These are phyloP conservation scores for Plagiodera versicolora DNA, from an alignment of 2,888 invertebrate species.

Conservation along the genomic window DNA sequence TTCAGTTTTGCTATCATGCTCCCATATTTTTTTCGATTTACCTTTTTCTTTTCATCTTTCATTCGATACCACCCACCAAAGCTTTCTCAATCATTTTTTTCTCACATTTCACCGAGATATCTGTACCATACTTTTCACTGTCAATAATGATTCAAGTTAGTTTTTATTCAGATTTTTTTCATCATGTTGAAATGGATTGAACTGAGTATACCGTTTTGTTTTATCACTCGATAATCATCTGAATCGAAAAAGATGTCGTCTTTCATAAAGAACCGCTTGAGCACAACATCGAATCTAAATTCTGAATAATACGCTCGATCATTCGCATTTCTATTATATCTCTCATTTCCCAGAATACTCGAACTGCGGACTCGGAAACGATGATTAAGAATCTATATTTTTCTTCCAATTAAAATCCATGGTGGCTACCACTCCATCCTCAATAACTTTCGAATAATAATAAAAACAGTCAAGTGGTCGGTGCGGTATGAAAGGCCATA, in stretches of 20 bases:
- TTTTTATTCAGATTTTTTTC: no score
- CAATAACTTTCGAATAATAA: constrained; percentile 36
- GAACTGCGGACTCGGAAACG: constrained; percentile 22
- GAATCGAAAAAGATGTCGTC: not conserved
- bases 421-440: constrained; percentile 27
- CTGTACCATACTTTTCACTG: no score
- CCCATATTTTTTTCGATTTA: no score
- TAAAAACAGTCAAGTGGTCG: constrained; percentile 46
- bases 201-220: no score
- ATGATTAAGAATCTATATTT: constrained; percentile 42
- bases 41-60: no score
- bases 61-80: no score
- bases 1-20: no score
- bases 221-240: no score
- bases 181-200: no score
- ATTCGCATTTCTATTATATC: not conserved
- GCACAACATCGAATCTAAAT: not conserved
- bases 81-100: no score
- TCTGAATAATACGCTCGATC: not conserved
- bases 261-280: not conserved
- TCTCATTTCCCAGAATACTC: constrained; percentile 17
- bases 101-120: no score
- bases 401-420: constrained; percentile 44
- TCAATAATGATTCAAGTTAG: no score
- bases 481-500: constrained; percentile 46